Evolutionary conservation across 2,113 vertebrate genomes (phyloP).

Genomic region (Zootoca vivipara): DNA sequence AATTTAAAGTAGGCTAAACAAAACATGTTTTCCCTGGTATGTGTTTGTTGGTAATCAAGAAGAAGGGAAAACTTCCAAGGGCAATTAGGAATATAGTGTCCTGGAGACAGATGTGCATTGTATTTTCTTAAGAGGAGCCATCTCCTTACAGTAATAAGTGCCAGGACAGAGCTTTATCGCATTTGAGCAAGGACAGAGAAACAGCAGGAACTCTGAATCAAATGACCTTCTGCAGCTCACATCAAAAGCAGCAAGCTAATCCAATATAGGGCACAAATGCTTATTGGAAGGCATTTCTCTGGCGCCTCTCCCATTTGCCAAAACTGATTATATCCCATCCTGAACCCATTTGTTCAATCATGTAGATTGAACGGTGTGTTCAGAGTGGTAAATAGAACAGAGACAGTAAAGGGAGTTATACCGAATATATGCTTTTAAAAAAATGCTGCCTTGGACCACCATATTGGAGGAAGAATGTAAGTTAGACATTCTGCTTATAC

Average conservation of each 20-base stretch:
- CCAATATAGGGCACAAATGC: not conserved
- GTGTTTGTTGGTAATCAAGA: not conserved
- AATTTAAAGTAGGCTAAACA: not conserved
- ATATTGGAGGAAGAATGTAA: not conserved
- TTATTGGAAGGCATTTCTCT: not conserved
- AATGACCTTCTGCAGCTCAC: not conserved
- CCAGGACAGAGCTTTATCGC: not conserved
- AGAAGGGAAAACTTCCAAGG: not conserved
- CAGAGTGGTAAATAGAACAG: no score
- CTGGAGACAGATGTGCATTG: not conserved
- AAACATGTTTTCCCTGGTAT: rapidly evolving
- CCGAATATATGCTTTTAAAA: not conserved
- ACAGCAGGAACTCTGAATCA: not conserved
- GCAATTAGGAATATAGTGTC: not conserved
- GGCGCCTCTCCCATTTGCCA: not conserved
- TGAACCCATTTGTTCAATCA: not conserved
- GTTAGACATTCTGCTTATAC: not conserved
- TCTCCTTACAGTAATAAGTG: not conserved
- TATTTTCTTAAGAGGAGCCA: not conserved
- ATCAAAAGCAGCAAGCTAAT: not conserved
- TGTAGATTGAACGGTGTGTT: not conserved
- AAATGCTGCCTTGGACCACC: not conserved
- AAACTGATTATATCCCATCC: no score
- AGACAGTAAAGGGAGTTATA: not conserved
- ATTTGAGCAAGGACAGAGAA: not conserved